Conservation (phyloP, 1,140 invertebrate genomes). For the Caenorhabditis tropicalis region DNA sequence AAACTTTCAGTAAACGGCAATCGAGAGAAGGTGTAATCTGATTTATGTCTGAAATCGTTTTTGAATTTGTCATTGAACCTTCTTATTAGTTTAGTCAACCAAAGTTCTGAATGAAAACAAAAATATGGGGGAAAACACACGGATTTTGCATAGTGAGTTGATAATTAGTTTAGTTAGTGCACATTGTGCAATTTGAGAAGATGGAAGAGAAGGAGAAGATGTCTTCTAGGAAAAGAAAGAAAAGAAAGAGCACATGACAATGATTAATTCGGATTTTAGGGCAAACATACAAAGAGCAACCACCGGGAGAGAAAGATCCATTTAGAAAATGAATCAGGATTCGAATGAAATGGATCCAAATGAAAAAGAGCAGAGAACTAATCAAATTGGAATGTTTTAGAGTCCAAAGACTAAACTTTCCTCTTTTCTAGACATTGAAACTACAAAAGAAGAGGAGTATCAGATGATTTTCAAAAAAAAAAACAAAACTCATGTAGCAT, state of each 20-base stretch:
- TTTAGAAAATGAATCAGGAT: neutral
- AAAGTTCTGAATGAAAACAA: neutral
- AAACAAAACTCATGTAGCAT: too few relatives aligned
- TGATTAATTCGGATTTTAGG: conserved; percentile 2
- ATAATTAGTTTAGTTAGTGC: conserved; percentile 41
- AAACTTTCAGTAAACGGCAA: too few relatives aligned
- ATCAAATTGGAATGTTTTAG: too few relatives aligned
- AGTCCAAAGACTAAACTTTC: too few relatives aligned
- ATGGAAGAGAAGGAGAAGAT: neutral
- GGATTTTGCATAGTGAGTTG: neutral
- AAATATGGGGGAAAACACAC: neutral
- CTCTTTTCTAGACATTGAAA: too few relatives aligned
- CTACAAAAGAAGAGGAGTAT: too few relatives aligned
- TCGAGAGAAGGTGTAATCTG: too few relatives aligned
- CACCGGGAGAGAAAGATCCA: neutral
- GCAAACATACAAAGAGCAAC: neutral
- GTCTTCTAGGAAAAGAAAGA: neutral
- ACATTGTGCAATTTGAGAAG: conserved; percentile 6
- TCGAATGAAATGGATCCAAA: too few relatives aligned
- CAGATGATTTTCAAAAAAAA: too few relatives aligned
- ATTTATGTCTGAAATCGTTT: too few relatives aligned
- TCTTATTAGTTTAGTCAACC: neutral
- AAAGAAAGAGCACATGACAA: neutral
- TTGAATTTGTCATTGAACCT: too few relatives aligned
- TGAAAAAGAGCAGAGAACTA: too few relatives aligned